Percentiles rank a stretch among this genome's conserved stretches.
Conservation (phyloP, 2,888 invertebrate species). For the Nomada ferruginata region DNA sequence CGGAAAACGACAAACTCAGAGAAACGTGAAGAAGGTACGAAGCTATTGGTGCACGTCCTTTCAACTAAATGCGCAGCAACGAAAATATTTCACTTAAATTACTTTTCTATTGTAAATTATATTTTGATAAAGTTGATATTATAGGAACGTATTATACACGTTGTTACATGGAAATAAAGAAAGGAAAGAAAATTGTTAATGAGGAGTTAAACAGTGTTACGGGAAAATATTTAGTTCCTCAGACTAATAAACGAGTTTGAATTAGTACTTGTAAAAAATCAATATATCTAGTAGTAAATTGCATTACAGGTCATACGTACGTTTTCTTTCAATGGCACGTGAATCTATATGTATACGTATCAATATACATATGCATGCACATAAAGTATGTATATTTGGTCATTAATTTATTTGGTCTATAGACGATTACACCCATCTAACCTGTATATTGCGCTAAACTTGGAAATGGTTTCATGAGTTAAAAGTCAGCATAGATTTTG, state of each 20-base stretch:
- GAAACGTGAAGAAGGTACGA: constrained; percentile 14
- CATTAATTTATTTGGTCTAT: no score
- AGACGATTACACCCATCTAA: no score
- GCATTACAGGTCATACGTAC: not conserved
- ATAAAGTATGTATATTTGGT: not conserved
- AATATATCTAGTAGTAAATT: constrained; percentile 5
- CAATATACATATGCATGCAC: not conserved
- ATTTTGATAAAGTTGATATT: not conserved
- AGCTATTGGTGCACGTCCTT: not conserved
- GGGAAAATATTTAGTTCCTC: not conserved
- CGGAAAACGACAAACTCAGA: constrained; percentile 6
- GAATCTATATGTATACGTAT: not conserved
- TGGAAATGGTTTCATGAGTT: no score
- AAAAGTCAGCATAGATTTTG: no score
- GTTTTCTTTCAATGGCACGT: not conserved
- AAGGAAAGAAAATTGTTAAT: not conserved
- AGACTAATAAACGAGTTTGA: not conserved
- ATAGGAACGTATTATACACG: not conserved
- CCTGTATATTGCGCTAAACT: no score
- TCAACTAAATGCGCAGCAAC: not conserved
- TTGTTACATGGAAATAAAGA: not conserved
- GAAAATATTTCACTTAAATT: not conserved
- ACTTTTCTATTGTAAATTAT: not conserved
- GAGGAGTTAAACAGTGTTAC: not conserved
- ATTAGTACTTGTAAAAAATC: not conserved